Evolutionary conservation across 2,888 invertebrate species (phyloP).

Genomic region (Agrochola litura): DNA sequence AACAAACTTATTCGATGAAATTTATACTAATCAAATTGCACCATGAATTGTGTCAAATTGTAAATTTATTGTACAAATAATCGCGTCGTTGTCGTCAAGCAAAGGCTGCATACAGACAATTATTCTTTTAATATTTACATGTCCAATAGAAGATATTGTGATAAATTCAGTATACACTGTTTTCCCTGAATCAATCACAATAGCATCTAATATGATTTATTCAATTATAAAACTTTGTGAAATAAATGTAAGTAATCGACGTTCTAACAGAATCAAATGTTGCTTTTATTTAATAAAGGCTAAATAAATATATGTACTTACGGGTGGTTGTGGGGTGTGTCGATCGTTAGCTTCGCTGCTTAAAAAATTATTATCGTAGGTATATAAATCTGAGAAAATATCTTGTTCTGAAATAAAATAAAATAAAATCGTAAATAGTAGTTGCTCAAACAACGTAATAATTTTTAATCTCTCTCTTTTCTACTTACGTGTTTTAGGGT

Average conservation of each 20-base stretch:
- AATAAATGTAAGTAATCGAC: background rate
- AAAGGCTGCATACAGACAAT: conserved; percentile 23
- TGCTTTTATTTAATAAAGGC: background rate
- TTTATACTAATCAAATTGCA: conserved; percentile 3
- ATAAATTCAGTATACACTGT: background rate
- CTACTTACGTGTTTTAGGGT: conserved; percentile 85
- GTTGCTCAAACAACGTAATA: conserved; percentile 9
- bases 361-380: conserved; percentile 81
- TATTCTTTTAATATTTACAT: background rate
- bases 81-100: background rate
- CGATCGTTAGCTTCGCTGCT: conserved; percentile 88
- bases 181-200: background rate
- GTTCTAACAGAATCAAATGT: background rate
- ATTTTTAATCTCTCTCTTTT: background rate
- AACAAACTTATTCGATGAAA: background rate
- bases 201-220: background rate
- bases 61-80: background rate
- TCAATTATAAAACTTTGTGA: conserved; percentile 11
- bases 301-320: conserved; percentile 71
- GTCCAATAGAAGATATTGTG: background rate
- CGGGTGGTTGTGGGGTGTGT: conserved; percentile 89
- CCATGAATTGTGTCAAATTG: conserved; percentile 12
- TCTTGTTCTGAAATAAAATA: conserved; percentile 85
- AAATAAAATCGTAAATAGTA: conserved; percentile 48
- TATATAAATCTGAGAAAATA: conserved; percentile 85